phyloP scores from a whole-genome alignment of 2,113 vertebrate genomes.

The Hiodon alosoides region DNA sequence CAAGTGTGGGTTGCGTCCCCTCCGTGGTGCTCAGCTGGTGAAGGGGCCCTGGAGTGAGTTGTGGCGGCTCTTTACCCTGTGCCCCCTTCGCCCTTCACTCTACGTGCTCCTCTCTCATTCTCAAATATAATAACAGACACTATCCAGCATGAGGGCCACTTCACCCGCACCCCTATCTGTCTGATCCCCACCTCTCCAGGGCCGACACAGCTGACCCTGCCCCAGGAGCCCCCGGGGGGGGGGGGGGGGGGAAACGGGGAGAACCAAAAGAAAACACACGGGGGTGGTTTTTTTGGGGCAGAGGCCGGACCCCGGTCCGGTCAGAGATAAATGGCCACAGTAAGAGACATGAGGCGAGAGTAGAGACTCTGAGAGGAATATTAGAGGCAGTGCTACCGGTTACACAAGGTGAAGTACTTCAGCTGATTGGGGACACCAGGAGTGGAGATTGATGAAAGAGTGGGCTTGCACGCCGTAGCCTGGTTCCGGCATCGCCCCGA shows the following conservation, averaged over 20 bases:
- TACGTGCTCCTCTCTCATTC: not conserved
- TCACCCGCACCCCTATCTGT: constrained; percentile 64
- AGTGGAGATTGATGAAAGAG: constrained; percentile 19
- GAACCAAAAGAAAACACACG: not conserved
- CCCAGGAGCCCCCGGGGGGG: not conserved
- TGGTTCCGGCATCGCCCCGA: constrained; percentile 12
- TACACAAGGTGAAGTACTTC: constrained; percentile 39
- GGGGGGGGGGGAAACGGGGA: not conserved
- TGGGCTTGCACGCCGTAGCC: constrained; percentile 5
- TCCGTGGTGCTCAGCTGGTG: not conserved
- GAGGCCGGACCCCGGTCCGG: not conserved
- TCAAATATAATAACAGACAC: constrained; percentile 55
- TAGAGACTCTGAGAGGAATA: not conserved
- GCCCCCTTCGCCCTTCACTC: not conserved
- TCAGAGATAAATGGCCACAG: constrained; percentile 42
- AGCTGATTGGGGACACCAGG: constrained; percentile 31
- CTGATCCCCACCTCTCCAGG: constrained; percentile 63
- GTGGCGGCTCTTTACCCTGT: not conserved
- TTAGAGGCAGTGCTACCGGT: not conserved
- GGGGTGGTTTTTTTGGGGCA: not conserved
- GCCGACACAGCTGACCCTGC: constrained; percentile 51
- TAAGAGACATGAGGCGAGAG: not conserved
- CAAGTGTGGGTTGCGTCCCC: not conserved
- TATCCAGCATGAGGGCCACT: constrained; percentile 44
- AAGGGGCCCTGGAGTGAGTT: not conserved